Percentiles rank a stretch among this genome's conserved stretches.
phyloP scores from a whole-genome alignment of 2,888 invertebrate genomes.

The Conops quadrifasciatus region DNA sequence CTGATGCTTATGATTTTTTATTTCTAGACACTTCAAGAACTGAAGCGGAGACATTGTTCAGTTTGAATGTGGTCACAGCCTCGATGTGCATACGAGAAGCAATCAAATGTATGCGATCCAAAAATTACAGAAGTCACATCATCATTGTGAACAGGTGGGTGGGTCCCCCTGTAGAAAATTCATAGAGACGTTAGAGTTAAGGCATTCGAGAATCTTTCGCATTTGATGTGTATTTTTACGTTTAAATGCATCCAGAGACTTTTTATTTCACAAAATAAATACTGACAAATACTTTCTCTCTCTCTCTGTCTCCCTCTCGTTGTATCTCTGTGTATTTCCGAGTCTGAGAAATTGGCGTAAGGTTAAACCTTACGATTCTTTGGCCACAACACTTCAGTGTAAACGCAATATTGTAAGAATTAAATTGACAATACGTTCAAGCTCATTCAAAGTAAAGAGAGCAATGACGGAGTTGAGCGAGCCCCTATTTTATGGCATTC shows the following conservation, averaged over 20 bases:
- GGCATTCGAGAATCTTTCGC: too few relatives aligned
- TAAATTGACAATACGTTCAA: slow-evolving; percentile 56
- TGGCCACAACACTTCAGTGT: slow-evolving; percentile 42
- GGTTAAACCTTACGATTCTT: too few relatives aligned
- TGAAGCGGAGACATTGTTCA: slow-evolving; percentile 61
- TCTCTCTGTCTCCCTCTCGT: too few relatives aligned
- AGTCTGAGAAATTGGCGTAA: too few relatives aligned
- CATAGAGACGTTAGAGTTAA: too few relatives aligned
- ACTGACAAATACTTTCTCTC: too few relatives aligned
- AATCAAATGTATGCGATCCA: slow-evolving; percentile 67
- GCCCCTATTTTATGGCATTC: slow-evolving; percentile 5
- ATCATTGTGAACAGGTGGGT: slow-evolving; percentile 71
- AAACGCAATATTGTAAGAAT: slow-evolving; percentile 57
- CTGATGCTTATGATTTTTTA: background rate
- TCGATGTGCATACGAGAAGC: slow-evolving; percentile 70
- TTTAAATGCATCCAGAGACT: too few relatives aligned
- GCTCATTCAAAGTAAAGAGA: background rate
- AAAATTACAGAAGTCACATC: slow-evolving; percentile 69
- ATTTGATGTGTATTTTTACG: too few relatives aligned
- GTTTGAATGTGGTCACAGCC: slow-evolving; percentile 69
- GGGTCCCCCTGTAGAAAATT: too few relatives aligned
- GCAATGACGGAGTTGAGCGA: background rate
- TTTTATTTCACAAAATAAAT: too few relatives aligned
- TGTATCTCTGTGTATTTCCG: too few relatives aligned
- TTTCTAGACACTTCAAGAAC: slow-evolving; percentile 54